A percentile compares a stretch with the other conserved stretches of the same genome.
These are phyloP conservation scores for Coelopa frigida DNA, from an alignment of 1,140 invertebrate genomes.

Conservation along the genomic window DNA sequence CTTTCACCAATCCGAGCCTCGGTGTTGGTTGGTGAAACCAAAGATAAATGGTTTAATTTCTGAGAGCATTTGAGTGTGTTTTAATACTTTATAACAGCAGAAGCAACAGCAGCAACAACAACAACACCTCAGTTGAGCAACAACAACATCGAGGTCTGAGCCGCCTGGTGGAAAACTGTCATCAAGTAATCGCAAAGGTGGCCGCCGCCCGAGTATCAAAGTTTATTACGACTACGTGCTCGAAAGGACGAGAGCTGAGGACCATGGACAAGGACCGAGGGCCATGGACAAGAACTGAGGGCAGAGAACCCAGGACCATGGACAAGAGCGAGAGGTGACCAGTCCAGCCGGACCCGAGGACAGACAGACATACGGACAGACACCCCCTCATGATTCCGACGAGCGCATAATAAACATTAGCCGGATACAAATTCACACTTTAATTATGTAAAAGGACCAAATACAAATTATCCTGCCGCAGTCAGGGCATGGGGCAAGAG, in stretches of 20 bases:
- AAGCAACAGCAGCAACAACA: not conserved
- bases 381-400: no score
- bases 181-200: not conserved
- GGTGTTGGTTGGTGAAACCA: conserved; percentile 3
- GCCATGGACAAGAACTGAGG: not conserved
- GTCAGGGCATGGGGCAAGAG: no score
- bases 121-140: not conserved
- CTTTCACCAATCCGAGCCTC: not conserved
- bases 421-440: no score
- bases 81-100: conserved; percentile 9
- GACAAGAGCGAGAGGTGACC: no score
- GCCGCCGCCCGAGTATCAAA: not conserved
- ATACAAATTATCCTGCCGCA: no score
- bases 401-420: no score
- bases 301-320: conserved; percentile 2
- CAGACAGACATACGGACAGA: no score
- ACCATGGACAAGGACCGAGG: conserved; percentile 4
- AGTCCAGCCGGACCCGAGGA: no score
- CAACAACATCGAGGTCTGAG: not conserved
- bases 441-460: no score
- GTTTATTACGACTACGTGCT: not conserved
- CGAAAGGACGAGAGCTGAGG: conserved; percentile 2
- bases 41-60: conserved; percentile 13
- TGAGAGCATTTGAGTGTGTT: conserved; percentile 3
- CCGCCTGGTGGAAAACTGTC: no score